Conservation (phyloP, 2,113 vertebrate species). For the Passer domesticus region DNA sequence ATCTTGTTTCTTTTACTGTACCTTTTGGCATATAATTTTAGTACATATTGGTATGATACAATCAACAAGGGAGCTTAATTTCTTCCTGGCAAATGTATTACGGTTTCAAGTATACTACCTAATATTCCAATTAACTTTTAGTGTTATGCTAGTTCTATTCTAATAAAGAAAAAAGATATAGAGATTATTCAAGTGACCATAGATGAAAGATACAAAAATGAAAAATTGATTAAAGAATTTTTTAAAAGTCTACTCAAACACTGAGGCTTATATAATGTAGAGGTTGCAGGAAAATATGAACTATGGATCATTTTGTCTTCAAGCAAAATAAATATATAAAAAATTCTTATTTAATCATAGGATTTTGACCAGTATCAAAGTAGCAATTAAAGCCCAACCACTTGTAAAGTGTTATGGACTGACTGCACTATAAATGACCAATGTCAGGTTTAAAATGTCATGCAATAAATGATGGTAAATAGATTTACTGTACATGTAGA, state of each 20-base stretch:
- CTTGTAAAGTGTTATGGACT: slow-evolving; percentile 61
- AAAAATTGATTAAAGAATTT: background rate
- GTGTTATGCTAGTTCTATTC: slow-evolving; percentile 72
- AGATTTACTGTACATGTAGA: slow-evolving; percentile 53
- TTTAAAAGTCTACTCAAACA: slow-evolving; percentile 20
- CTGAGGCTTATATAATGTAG: background rate
- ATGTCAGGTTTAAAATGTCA: slow-evolving; percentile 67
- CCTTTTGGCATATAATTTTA: background rate
- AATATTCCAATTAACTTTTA: slow-evolving; percentile 71
- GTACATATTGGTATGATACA: background rate
- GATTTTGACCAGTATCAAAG: slow-evolving; percentile 62
- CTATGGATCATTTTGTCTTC: slow-evolving; percentile 39
- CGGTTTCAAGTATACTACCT: slow-evolving; percentile 70
- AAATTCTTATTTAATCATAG: slow-evolving; percentile 59
- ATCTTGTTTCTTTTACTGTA: slow-evolving; percentile 17
- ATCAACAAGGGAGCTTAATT: background rate
- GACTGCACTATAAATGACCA: slow-evolving; percentile 68
- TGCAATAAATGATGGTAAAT: slow-evolving; percentile 72
- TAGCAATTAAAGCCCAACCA: slow-evolving; percentile 66
- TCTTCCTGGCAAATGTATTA: slow-evolving; percentile 7
- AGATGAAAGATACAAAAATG: slow-evolving; percentile 58
- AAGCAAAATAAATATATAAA: slow-evolving; percentile 32
- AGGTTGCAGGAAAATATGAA: background rate
- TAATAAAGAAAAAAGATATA: slow-evolving; percentile 73
- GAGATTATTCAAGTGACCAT: slow-evolving; percentile 51